These are phyloP conservation scores for Thaleichthys pacificus DNA, from an alignment of 2,797 vertebrate species.

Conservation along the genomic window DNA sequence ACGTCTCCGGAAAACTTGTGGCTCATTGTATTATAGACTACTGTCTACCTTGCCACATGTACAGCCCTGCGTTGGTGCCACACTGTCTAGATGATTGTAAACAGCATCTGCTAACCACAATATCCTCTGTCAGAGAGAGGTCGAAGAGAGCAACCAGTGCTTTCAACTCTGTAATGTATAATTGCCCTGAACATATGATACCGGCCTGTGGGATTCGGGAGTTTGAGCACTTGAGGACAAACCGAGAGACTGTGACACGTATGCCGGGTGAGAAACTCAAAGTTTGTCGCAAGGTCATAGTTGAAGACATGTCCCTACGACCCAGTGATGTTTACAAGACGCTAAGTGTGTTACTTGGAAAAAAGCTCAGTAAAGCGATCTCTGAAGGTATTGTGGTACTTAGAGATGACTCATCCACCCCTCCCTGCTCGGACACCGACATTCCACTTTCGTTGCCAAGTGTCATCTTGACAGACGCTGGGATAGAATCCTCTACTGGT, in stretches of 20 bases:
- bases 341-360: neutral
- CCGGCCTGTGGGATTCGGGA: slow-evolving; percentile 2
- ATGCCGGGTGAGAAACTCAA: slow-evolving; percentile 13
- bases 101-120: neutral
- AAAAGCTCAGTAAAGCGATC: neutral
- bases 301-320: neutral
- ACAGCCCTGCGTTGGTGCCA: neutral
- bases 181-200: slow-evolving; percentile 35
- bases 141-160: neutral
- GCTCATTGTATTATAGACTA: slow-evolving; percentile 35
- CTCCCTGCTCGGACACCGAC: neutral
- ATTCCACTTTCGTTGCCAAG: slow-evolving; percentile 3
- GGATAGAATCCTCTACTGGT: neutral
- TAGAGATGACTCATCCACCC: too few relatives aligned
- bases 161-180: slow-evolving; percentile 29
- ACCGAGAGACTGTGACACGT: slow-evolving; percentile 7
- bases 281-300: neutral
- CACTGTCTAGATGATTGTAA: slow-evolving; percentile 2
- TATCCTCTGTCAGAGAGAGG: neutral
- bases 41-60: slow-evolving; percentile 36
- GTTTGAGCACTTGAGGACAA: neutral
- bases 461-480: neutral
- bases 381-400: neutral
- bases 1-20: slow-evolving; percentile 12
- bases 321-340: neutral